phyloP scores from a whole-genome alignment of 2,888 invertebrate genomes.

The Leistus spinibarbis region DNA sequence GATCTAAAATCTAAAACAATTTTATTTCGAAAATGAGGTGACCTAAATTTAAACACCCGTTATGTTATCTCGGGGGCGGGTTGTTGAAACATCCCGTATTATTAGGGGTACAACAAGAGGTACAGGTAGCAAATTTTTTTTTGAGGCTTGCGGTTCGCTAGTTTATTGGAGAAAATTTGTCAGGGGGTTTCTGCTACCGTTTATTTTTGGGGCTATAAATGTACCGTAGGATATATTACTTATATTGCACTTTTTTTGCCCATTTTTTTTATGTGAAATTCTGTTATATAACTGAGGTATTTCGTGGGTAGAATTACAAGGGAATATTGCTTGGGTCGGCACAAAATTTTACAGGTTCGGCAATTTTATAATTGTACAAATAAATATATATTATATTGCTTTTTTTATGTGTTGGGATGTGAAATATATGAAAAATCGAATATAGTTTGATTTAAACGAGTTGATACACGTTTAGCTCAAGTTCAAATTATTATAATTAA shows the following conservation, averaged over 20 bases:
- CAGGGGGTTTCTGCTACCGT: constrained; percentile 17
- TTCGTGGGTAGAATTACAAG: not conserved
- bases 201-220: not conserved
- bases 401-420: not conserved
- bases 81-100: not conserved
- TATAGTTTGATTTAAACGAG: too few relatives aligned
- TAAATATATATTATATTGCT: not conserved
- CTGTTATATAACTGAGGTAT: not conserved
- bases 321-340: too few relatives aligned
- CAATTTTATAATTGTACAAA: not conserved
- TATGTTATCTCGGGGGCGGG: constrained; percentile 13
- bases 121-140: constrained; percentile 25
- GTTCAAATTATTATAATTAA: too few relatives aligned
- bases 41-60: constrained; percentile 29
- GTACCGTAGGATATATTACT: constrained; percentile 6
- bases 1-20: not conserved
- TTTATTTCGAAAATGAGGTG: not conserved
- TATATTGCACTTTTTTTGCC: constrained; percentile 15
- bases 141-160: constrained; percentile 16
- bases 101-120: not conserved
- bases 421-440: too few relatives aligned
- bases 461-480: too few relatives aligned
- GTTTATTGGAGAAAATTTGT: constrained; percentile 11
- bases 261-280: not conserved
- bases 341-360: not conserved